Percentiles rank a stretch among this genome's conserved stretches.
phyloP scores from a whole-genome alignment of 2,888 invertebrate species.

The Cyrtodaria siliqua region DNA sequence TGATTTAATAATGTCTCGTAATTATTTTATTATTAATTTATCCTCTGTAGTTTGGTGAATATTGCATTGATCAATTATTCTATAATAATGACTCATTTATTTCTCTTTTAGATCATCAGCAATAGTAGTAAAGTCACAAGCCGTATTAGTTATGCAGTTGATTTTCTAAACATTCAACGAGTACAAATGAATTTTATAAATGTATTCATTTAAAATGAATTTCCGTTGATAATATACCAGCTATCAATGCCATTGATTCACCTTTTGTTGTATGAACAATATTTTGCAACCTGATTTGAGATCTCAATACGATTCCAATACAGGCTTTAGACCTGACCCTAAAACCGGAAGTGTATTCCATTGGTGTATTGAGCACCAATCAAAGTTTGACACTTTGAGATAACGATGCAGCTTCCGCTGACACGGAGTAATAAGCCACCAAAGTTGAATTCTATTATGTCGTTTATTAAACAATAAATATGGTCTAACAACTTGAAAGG shows the following conservation, averaged over 20 bases:
- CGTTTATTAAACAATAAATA: no score
- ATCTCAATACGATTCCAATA: constrained; percentile 34
- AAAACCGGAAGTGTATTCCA: constrained; percentile 47
- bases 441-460: background rate
- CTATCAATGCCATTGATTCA: background rate
- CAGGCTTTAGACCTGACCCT: constrained; percentile 38
- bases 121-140: background rate
- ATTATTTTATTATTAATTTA: no score
- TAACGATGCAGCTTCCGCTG: constrained; percentile 42
- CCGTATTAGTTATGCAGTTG: background rate
- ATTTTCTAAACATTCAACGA: background rate
- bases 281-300: constrained; percentile 41
- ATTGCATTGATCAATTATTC: no score
- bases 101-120: no score
- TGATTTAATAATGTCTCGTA: no score
- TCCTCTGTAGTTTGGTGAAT: no score
- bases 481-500: no score
- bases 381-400: constrained; percentile 37
- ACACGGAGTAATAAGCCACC: constrained; percentile 32
- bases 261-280: constrained; percentile 41
- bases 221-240: background rate
- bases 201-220: constrained; percentile 3
- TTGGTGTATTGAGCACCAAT: constrained; percentile 26
- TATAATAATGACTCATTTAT: no score
- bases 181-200: constrained; percentile 4